Evolutionary conservation across 2,113 vertebrate genomes (phyloP).

Genomic region (Capreolus pygargus): DNA sequence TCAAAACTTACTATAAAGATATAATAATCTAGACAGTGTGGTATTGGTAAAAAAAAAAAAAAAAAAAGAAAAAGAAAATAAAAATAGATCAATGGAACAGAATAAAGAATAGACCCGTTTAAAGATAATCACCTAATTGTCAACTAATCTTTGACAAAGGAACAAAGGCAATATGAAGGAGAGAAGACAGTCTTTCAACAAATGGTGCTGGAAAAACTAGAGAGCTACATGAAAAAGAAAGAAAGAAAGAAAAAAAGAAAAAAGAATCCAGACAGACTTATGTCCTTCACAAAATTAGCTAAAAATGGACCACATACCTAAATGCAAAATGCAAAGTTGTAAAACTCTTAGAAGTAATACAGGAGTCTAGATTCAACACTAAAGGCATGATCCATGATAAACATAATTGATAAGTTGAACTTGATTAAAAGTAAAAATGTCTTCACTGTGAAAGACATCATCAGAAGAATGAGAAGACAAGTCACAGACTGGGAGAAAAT

Average conservation of each 20-base stretch:
- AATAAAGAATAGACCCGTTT: background rate
- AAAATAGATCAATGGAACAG: background rate
- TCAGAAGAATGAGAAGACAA: background rate
- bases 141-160: background rate
- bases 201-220: background rate
- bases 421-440: conserved; percentile 1
- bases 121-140: background rate
- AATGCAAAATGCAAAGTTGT: background rate
- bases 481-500: background rate
- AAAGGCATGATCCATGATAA: background rate
- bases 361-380: background rate
- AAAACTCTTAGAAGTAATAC: background rate
- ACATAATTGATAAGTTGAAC: background rate
- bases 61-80: background rate
- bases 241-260: background rate
- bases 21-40: background rate
- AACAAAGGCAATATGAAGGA: background rate
- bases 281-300: background rate
- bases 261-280: background rate
- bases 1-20: background rate
- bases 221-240: background rate
- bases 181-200: background rate
- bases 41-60: background rate
- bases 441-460: background rate
- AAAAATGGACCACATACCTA: background rate